A percentile compares a stretch with the other conserved stretches of the same genome.
Conservation (phyloP, 2,888 invertebrate species). For the Drosophila melanocephala region DNA sequence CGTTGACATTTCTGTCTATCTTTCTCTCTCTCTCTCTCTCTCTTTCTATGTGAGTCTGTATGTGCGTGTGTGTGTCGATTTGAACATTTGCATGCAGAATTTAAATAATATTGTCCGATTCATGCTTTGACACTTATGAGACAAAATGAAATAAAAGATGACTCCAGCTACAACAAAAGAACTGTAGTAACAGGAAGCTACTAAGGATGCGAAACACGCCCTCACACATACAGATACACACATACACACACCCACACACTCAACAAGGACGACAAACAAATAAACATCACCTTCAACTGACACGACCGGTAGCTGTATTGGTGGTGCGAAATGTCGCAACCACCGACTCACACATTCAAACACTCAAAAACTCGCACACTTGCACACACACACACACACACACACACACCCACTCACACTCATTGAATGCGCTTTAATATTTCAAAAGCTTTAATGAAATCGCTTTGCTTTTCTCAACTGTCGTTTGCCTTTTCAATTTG, state of each 20-base stretch:
- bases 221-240: slow-evolving; percentile 29
- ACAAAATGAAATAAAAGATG: slow-evolving; percentile 78
- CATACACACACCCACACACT: slow-evolving; percentile 24
- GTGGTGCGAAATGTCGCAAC: slow-evolving; percentile 29
- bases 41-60: slow-evolving; percentile 7
- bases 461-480: slow-evolving; percentile 63
- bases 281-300: slow-evolving; percentile 49
- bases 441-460: slow-evolving; percentile 79
- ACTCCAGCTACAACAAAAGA: slow-evolving; percentile 63
- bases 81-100: slow-evolving; percentile 72
- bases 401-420: slow-evolving; percentile 25
- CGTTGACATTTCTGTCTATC: not conserved
- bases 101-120: slow-evolving; percentile 77
- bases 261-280: slow-evolving; percentile 35
- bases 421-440: slow-evolving; percentile 75
- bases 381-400: not conserved
- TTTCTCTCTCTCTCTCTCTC: not conserved
- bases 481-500: slow-evolving; percentile 72
- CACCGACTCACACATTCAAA: slow-evolving; percentile 14
- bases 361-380: slow-evolving; percentile 3
- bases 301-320: slow-evolving; percentile 8
- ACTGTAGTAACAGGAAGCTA: slow-evolving; percentile 55
- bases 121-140: slow-evolving; percentile 78
- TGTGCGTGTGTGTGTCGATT: slow-evolving; percentile 30
- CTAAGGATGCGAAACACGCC: slow-evolving; percentile 49